Base-by-base conservation (phyloP, 1,140 invertebrate genomes). In the Drosophila melanogaster region DNA sequence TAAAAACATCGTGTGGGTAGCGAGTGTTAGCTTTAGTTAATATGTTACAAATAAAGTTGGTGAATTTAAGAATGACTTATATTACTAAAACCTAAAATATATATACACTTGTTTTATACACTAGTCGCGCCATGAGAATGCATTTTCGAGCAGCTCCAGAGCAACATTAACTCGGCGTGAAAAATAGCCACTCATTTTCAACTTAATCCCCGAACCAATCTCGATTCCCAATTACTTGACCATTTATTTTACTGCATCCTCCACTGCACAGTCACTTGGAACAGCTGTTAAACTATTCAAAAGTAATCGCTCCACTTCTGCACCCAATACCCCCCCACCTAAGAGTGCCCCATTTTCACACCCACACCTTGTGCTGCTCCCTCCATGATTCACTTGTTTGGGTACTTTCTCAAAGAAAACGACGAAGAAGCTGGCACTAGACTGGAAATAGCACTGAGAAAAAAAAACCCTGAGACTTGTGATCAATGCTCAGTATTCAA, bases 351-450 rank as follows among this genome's bases (percentile, higher is more conserved):
- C 41, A 2, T 19, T 35, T 44, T 6, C 41, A 44, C 47, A 6
- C 44, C 33, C 22, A 38, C 59, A 51, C 49, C 49, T 51, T 19
- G 30, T 55, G 14, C 37, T 38, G 26, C 44, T 22, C 37, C 24
- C 24, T 0, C 33, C 15, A 47, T 24, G 74, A 81, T 56, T 77
- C 79, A 77, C 79, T 81, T 81, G 73, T 55, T 67, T 77, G 79
- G 79, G 79, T 81, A 81, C 79, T 81, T 81, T 81, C 79, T 81
- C 69, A 65, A 43, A n/a, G 19, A 67, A 69, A 69, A 19, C 14
- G 15, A 35, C 6, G 49, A 60, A 50, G 69, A 72, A 58, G 46
- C 51, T 35, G 15, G 19, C 41, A 60, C 43, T 56, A 40, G 35
- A 15, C 33, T 15, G n/a, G 12, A 24, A 24, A 49, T 15, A 33